Evolutionary conservation across 2,888 invertebrate genomes (phyloP).

Genomic region (Pachycephus smyrnensis): DNA sequence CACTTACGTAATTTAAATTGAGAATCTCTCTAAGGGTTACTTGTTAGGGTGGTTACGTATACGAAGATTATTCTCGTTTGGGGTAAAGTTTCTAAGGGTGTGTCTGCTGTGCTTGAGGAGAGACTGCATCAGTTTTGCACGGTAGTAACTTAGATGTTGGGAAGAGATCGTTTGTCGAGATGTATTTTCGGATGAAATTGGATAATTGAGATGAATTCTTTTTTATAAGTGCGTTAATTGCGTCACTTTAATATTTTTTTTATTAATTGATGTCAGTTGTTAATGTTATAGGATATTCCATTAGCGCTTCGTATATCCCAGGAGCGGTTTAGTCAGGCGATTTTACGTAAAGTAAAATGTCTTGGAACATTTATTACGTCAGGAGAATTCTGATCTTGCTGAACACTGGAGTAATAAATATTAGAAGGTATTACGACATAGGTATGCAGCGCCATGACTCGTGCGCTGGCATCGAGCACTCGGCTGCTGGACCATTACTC

Average conservation of each 20-base stretch:
- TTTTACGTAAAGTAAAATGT: not conserved
- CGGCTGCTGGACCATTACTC: not conserved
- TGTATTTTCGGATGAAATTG: not conserved
- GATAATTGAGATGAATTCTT: too few species aligned
- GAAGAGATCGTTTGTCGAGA: not conserved
- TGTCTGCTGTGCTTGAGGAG: not conserved
- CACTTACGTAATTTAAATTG: constrained; percentile 29
- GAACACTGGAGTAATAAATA: not conserved
- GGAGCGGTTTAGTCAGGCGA: not conserved
- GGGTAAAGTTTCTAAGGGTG: constrained; percentile 19
- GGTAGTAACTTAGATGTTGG: not conserved
- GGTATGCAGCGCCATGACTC: not conserved
- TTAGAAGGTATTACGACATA: not conserved
- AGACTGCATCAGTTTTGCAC: not conserved
- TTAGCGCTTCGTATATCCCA: too few species aligned
- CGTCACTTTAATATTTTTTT: too few species aligned
- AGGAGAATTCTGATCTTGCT: not conserved
- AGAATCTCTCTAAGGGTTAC: constrained; percentile 13
- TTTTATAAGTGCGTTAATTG: too few species aligned
- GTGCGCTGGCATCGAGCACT: not conserved
- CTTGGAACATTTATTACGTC: not conserved
- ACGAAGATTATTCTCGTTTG: not conserved
- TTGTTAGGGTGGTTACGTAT: constrained; percentile 27
- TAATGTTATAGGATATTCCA: too few species aligned
- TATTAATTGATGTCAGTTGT: not conserved